Evolutionary conservation across 1,140 invertebrate genomes (phyloP).

Genomic region (Nephila pilipes): DNA sequence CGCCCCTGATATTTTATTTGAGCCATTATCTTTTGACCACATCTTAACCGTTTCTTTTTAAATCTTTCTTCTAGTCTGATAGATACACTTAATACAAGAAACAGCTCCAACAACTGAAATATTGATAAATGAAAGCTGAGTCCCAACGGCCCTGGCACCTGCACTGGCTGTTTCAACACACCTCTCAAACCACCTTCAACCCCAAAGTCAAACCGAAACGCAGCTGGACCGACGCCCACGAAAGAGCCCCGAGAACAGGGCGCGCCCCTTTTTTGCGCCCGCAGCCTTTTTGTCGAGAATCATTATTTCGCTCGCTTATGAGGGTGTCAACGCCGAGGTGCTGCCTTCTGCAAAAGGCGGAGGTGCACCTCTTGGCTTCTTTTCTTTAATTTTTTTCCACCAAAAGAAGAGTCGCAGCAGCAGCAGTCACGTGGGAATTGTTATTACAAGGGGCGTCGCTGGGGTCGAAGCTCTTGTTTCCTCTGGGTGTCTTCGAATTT

Average conservation of each 20-base stretch:
- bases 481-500: conserved; percentile 36
- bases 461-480: background rate
- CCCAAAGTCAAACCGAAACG: conserved; percentile 21
- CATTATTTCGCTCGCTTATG: conserved; percentile 49
- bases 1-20: too few relatives aligned
- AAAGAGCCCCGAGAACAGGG: background rate
- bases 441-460: conserved; percentile 49
- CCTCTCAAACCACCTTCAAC: conserved; percentile 26
- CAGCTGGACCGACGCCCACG: conserved; percentile 40
- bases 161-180: conserved; percentile 22
- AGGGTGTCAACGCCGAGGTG: conserved; percentile 28
- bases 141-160: conserved; percentile 16
- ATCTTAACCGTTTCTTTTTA: too few relatives aligned
- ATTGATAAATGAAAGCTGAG: background rate
- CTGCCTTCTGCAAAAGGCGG: background rate
- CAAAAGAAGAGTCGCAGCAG: background rate
- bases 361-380: background rate
- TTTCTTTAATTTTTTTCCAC: conserved; percentile 16
- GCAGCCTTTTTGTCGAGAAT: conserved; percentile 35
- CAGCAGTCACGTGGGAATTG: conserved; percentile 27
- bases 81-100: background rate
- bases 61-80: too few relatives aligned
- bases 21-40: too few relatives aligned
- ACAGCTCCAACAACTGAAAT: background rate
- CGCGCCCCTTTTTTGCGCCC: conserved; percentile 16